Base-by-base conservation (phyloP, 2,888 invertebrate genomes). In the Andricus curvator region DNA sequence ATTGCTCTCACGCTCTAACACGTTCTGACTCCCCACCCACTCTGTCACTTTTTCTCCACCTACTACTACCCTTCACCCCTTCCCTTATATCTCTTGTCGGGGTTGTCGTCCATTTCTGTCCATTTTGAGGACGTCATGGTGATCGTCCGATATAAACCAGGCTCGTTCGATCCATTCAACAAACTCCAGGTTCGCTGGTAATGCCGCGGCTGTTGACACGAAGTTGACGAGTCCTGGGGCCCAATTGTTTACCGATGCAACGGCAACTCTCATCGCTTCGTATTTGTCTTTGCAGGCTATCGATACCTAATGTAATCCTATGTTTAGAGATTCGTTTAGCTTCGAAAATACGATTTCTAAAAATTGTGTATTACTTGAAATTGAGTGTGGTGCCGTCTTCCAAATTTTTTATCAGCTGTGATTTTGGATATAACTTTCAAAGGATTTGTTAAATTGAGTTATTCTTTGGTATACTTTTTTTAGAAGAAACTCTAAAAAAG, bases 231-330 rank as follows among this genome's bases (percentile, higher is more conserved):
- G 82, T 86, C 84, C 85, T 86, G 84, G 70, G 85, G 78, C 81
- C 81, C 87, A 87, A 88, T 88, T 88, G 88, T 88, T 88, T 87
- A 82, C 85, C 84, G 81, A 86, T 86, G 86, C 85, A 86, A 84
- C 83, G 80, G 82, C 82, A 77, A 81, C 81, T 85, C 78, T 80
- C 84, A 82, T 84, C 85, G 82, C 80, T 83, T 81, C 84, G 79
- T 83, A 84, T 88, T 88, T 88, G 84, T 83, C 84, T 88, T 87
- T 80, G 77, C 51, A 81, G 74, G 78, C 81, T 80, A 77, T 78
- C 51, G 68, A 76, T 66, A 67, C 48, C 65, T 65, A 77, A 74
- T 56, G 37, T 56, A 74, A 74, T 74, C 25, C 56, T 44, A 15
- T 44, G 44, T 44, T 44, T 15, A 13, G 44, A 15, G 15, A 44